Conservation (phyloP, 2,797 vertebrate genomes). For the Sitta carolinensis region DNA sequence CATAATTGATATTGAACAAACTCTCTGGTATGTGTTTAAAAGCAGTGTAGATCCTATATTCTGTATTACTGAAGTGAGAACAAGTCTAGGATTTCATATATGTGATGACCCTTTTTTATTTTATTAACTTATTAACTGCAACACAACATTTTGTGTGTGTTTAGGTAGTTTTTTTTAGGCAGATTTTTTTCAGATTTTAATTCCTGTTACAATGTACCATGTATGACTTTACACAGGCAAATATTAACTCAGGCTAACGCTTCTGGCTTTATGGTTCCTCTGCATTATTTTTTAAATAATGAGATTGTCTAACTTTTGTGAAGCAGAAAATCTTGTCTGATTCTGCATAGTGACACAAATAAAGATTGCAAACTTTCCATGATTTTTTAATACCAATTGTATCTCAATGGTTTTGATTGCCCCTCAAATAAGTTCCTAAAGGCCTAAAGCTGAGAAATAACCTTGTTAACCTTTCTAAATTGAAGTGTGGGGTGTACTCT, state of each 20-base stretch:
- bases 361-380: background rate
- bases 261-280: background rate
- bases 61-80: background rate
- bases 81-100: background rate
- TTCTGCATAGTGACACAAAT: constrained; percentile 26
- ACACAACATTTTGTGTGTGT: background rate
- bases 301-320: constrained; percentile 16
- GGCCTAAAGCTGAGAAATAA: background rate
- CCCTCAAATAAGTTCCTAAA: constrained; percentile 10
- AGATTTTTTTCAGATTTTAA: constrained; percentile 5
- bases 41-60: background rate
- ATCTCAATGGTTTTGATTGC: constrained; percentile 1
- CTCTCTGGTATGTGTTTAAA: background rate
- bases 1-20: background rate
- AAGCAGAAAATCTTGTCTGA: constrained; percentile 43
- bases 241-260: constrained; percentile 16
- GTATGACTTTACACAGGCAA: constrained; percentile 19
- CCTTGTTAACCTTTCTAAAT: background rate
- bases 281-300: constrained; percentile 53
- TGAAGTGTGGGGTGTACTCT: background rate
- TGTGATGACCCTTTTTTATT: background rate
- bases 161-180: background rate
- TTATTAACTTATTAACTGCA: background rate
- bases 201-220: background rate
- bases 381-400: constrained; percentile 57